Evolutionary conservation across 2,113 vertebrate species (phyloP).

Genomic region (Cyrtonyx montezumae): DNA sequence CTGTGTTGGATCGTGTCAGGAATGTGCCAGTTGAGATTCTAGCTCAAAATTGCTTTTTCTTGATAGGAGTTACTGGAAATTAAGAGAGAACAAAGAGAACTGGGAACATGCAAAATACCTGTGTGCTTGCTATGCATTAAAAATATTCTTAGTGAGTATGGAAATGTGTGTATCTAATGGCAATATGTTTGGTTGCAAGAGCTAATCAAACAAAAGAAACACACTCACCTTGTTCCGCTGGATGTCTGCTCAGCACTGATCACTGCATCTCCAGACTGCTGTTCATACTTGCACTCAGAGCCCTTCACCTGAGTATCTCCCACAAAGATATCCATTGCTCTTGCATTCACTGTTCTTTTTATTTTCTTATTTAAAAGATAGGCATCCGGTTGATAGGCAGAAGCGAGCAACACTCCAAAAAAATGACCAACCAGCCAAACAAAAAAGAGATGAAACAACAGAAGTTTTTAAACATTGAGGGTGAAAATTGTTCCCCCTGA

Average conservation of each 20-base stretch:
- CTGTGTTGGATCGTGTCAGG: neutral
- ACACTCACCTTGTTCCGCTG: neutral
- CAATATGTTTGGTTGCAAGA: neutral
- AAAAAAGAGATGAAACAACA: neutral
- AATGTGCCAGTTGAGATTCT: neutral
- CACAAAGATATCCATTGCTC: neutral
- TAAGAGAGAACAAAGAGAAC: neutral
- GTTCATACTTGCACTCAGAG: neutral
- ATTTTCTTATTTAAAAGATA: neutral
- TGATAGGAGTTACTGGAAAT: neutral
- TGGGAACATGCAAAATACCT: neutral
- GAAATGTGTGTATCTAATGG: neutral
- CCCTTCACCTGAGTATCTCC: neutral
- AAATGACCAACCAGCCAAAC: neutral
- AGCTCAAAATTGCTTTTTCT: neutral
- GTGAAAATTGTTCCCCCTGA: conserved; percentile 31
- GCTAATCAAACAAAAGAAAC: neutral
- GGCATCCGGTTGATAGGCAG: neutral
- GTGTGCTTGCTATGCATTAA: neutral
- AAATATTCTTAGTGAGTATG: neutral
- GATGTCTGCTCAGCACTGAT: neutral
- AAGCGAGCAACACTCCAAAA: neutral
- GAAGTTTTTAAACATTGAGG: conserved; percentile 3
- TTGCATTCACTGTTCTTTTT: neutral
- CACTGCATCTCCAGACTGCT: neutral